Evolutionary conservation across 2,888 invertebrate genomes (phyloP), one percentile per base, ranked within the genome.

Genomic region (Lutraria lutraria): DNA sequence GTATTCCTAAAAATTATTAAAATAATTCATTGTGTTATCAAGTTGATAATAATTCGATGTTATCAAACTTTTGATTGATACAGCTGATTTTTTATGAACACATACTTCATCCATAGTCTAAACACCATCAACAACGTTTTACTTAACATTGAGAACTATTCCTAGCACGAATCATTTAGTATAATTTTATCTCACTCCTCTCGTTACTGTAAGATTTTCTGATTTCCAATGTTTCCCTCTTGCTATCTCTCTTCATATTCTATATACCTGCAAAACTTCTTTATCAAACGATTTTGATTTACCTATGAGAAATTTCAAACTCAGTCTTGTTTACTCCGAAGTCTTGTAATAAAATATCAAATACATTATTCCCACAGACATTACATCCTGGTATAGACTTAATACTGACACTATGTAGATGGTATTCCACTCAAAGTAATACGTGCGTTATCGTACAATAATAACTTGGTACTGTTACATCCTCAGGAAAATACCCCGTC

Each of bases 401-500:
- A 80, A 43, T 21, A 53, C 10, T 19, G 21, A 21, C 76, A 84
- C 19, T 19, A 19, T 13, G 29, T 54, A 21, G 8, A 34, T 31
- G n/a, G n/a, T 52, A 29, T 79, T 34, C 56, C 76, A 54, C 60
- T 29, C 21, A 29, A 79, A 76, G 54, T 52, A 85, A 85, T 60
- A 54, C 56, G n/a, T 34, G 29, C 56, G 54, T 53, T 56, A 31
- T 54, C 56, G n/a, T 54, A 12, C 19, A 29, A 31, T 10, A 8
- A 85, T 25, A 3, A 72, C 72, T 72, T 72, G 25, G 21, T 56
- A 76, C 56, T 54, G 19, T 19, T 79, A 54, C 21, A 31, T 31
- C 68, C 72, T 54, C 25, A 34, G 29, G 31, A 79, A 60, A 80
- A 31, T 80, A 80, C 60, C 80, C 85, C 82, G 54, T 56, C 85